phyloP scores from a whole-genome alignment of 2,113 vertebrate genomes.

The Trogon surrucura region DNA sequence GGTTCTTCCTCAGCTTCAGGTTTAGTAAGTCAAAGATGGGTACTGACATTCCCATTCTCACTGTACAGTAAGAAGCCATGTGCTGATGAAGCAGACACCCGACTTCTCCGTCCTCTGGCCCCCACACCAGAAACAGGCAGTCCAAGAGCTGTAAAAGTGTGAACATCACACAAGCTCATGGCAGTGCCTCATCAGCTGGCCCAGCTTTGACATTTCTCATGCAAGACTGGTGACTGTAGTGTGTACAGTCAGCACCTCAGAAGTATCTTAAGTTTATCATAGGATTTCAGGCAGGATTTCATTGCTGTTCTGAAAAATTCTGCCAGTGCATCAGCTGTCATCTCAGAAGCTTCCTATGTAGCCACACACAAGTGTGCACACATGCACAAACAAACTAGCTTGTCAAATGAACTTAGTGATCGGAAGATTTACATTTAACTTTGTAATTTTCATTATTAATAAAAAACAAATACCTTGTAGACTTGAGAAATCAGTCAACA shows the following conservation, averaged over 20 bases:
- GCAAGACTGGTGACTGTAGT: background rate
- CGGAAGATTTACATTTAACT: background rate
- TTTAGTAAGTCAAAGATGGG: background rate
- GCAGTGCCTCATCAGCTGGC: background rate
- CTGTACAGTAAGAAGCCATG: background rate
- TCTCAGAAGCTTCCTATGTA: background rate
- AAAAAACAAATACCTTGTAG: background rate
- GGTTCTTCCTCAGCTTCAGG: background rate
- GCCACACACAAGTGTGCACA: fast-evolving
- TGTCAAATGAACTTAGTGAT: background rate
- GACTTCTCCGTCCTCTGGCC: background rate
- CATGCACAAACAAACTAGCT: background rate
- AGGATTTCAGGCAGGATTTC: background rate
- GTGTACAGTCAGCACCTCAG: background rate
- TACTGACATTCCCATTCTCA: background rate
- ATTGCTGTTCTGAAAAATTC: background rate
- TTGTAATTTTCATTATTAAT: background rate
- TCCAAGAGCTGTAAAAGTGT: background rate
- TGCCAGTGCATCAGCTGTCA: fast-evolving
- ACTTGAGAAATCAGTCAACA: background rate
- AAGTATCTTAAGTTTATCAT: background rate
- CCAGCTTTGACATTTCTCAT: background rate
- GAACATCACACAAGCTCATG: background rate
- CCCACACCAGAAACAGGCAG: background rate
- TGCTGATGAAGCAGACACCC: background rate